phyloP scores from a whole-genome alignment of 2,797 vertebrate genomes.

The Lacerta bilineata region DNA sequence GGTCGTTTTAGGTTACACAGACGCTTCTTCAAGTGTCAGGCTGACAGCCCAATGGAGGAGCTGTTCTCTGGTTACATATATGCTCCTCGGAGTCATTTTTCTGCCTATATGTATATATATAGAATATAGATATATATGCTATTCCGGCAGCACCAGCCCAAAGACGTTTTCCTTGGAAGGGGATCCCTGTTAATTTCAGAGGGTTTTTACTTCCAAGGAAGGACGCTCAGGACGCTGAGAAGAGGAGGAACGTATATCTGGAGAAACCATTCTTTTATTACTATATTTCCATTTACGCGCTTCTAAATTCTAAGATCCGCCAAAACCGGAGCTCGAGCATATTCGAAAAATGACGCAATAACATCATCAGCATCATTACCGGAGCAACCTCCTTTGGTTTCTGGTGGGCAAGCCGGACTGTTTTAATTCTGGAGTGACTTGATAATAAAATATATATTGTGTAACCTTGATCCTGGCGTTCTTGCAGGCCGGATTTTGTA shows the following conservation, averaged over 20 bases:
- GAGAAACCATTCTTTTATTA: background rate
- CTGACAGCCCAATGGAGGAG: conserved; percentile 23
- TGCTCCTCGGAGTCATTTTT: conserved; percentile 21
- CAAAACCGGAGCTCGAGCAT: background rate
- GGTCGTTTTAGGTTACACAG: conserved; percentile 21
- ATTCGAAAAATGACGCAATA: background rate
- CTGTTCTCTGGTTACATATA: conserved; percentile 39
- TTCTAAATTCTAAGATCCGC: background rate
- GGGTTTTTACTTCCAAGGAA: background rate
- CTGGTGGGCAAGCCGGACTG: background rate
- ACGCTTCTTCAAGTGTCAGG: conserved; percentile 46
- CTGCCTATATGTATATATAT: background rate
- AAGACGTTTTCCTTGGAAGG: background rate
- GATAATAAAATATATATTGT: too few relatives aligned
- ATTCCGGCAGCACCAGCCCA: background rate
- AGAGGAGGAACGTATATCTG: background rate
- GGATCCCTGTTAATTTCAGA: background rate
- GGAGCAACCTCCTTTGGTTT: background rate
- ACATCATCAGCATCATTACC: background rate
- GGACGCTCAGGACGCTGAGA: background rate
- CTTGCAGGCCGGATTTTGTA: background rate
- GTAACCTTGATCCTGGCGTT: background rate
- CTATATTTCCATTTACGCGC: background rate
- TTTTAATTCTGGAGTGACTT: background rate
- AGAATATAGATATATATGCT: background rate